phyloP scores from a whole-genome alignment of 2,888 invertebrate genomes.

The Oithona nana region DNA sequence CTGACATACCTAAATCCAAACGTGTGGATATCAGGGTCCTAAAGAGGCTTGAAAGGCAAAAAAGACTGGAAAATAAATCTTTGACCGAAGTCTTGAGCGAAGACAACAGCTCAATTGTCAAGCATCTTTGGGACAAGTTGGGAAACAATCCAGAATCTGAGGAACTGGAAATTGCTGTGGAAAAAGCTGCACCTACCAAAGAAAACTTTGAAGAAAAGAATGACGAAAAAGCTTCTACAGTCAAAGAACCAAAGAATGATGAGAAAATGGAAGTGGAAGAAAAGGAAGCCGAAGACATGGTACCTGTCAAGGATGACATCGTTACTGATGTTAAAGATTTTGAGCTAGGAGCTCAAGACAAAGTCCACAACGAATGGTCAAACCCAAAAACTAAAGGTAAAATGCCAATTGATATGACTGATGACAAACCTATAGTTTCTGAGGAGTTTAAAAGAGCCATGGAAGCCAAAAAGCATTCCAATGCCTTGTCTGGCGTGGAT shows the following conservation, averaged over 20 bases:
- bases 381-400: background rate
- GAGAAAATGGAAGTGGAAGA: background rate
- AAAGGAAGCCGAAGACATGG: background rate
- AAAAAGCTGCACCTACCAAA: no score
- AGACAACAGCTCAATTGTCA: background rate
- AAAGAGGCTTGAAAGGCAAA: background rate
- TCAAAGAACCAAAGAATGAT: background rate
- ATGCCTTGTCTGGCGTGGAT: background rate
- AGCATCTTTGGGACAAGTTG: background rate
- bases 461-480: background rate
- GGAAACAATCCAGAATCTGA: no score
- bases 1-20: background rate
- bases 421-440: background rate
- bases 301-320: no score
- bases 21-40: background rate
- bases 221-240: background rate
- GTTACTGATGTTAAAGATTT: background rate
- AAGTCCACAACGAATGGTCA: background rate
- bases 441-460: slow-evolving; percentile 3
- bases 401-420: background rate
- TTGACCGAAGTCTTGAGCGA: background rate
- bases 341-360: background rate
- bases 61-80: background rate
- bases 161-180: no score
- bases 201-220: background rate